A percentile compares a stretch with the other conserved stretches of the same genome.
These are phyloP conservation scores for Rhysida immarginata DNA, from an alignment of 1,140 invertebrate species.

Conservation along the genomic window DNA sequence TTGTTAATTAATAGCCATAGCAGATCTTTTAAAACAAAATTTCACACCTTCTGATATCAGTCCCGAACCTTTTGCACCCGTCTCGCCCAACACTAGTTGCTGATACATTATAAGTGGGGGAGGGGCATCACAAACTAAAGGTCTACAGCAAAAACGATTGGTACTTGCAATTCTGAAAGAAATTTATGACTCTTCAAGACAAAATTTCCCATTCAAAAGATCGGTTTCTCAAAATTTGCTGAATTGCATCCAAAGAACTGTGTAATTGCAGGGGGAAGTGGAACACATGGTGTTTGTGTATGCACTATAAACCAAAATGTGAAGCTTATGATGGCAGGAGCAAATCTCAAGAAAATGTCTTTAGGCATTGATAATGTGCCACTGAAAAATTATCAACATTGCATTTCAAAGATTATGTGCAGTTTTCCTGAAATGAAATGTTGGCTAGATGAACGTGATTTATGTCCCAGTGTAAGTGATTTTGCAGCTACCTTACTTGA, in stretches of 20 bases:
- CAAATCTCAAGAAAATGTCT: neutral
- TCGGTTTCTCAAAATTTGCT: neutral
- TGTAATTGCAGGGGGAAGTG: conserved; percentile 10
- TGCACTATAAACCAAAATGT: conserved; percentile 11
- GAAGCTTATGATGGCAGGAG: conserved; percentile 6
- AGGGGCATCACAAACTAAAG: conserved; percentile 10
- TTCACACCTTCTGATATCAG: too few relatives aligned
- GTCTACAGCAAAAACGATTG: conserved; percentile 17
- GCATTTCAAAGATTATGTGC: too few relatives aligned
- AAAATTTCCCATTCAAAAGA: conserved; percentile 8
- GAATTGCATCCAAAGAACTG: neutral
- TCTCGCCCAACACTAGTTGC: too few relatives aligned
- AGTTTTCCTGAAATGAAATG: neutral
- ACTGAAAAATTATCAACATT: too few relatives aligned
- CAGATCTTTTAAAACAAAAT: too few relatives aligned
- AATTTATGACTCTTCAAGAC: conserved; percentile 14
- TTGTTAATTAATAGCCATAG: too few relatives aligned
- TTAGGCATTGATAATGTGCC: neutral
- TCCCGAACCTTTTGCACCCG: too few relatives aligned
- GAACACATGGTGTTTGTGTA: conserved; percentile 13
- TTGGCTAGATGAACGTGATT: neutral
- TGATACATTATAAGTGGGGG: too few relatives aligned
- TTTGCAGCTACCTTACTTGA: too few relatives aligned
- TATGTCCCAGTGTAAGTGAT: too few relatives aligned
- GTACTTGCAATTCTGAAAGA: conserved; percentile 19